Conservation (phyloP, 2,797 vertebrate species). For the Cyprinella venusta region DNA sequence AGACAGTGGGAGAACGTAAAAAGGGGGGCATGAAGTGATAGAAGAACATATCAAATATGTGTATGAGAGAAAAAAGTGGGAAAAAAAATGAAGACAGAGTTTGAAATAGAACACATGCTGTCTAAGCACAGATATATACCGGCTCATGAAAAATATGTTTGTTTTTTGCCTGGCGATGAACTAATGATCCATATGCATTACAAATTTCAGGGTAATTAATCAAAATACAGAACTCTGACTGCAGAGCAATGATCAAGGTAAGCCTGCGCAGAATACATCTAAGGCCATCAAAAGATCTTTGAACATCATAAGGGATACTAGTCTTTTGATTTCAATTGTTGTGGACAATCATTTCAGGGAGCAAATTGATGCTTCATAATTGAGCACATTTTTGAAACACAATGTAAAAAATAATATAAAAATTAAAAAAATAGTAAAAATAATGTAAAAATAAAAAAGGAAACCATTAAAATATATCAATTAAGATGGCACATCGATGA, state of each 20-base stretch:
- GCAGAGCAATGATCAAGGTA: constrained; percentile 37
- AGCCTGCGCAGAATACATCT: constrained; percentile 28
- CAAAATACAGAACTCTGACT: constrained; percentile 33
- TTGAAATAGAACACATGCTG: constrained; percentile 4
- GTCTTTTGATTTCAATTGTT: constrained; percentile 42
- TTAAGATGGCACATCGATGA: background rate
- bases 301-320: constrained; percentile 51
- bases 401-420: background rate
- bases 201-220: constrained; percentile 52
- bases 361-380: constrained; percentile 15
- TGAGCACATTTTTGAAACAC: background rate
- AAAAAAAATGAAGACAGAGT: background rate
- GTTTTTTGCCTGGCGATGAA: constrained; percentile 17
- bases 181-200: constrained; percentile 28
- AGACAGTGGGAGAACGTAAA: background rate
- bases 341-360: constrained; percentile 29
- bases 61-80: background rate
- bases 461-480: background rate
- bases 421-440: no score
- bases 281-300: constrained; percentile 54
- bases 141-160: constrained; percentile 23
- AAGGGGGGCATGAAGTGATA: background rate
- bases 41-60: constrained; percentile 33
- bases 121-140: constrained; percentile 42
- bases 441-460: background rate